Percentiles rank a stretch among this genome's conserved stretches.
Conservation (phyloP, 2,797 vertebrate species). For the Sebastes melanostomus region DNA sequence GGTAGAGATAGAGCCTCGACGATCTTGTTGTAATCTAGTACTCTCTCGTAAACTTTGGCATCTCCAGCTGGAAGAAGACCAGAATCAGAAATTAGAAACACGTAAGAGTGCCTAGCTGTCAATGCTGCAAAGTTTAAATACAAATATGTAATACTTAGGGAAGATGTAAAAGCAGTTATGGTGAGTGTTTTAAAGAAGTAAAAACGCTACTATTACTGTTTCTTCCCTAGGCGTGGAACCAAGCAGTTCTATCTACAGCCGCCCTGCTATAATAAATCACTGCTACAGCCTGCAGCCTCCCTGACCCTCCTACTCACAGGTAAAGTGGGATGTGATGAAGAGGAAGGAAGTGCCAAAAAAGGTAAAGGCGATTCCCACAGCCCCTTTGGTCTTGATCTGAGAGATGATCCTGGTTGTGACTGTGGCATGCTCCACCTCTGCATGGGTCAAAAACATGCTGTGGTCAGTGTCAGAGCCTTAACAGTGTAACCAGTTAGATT, state of each 20-base stretch:
- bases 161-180: not conserved
- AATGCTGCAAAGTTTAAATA: not conserved
- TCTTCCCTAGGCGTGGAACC: not conserved
- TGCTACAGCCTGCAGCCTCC: not conserved
- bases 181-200: not conserved
- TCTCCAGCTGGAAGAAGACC: conserved; percentile 88
- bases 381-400: conserved; percentile 98
- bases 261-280: not conserved
- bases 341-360: conserved; percentile 99
- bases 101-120: not conserved
- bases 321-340: conserved; percentile 98
- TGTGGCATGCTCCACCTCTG: conserved; percentile 93
- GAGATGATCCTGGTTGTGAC: conserved; percentile 98
- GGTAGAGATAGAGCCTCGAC: conserved; percentile 92
- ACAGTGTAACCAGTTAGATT: not conserved
- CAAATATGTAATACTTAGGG: not conserved
- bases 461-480: not conserved
- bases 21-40: conserved; percentile 95
- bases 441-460: not conserved
- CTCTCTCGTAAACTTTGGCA: conserved; percentile 92
- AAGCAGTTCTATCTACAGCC: not conserved
- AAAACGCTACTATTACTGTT: not conserved
- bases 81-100: not conserved
- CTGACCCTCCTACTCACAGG: conserved; percentile 85
- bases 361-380: conserved; percentile 90